These are phyloP conservation scores for Setipinna tenuifilis DNA, from an alignment of 2,797 vertebrate genomes.

Conservation along the genomic window DNA sequence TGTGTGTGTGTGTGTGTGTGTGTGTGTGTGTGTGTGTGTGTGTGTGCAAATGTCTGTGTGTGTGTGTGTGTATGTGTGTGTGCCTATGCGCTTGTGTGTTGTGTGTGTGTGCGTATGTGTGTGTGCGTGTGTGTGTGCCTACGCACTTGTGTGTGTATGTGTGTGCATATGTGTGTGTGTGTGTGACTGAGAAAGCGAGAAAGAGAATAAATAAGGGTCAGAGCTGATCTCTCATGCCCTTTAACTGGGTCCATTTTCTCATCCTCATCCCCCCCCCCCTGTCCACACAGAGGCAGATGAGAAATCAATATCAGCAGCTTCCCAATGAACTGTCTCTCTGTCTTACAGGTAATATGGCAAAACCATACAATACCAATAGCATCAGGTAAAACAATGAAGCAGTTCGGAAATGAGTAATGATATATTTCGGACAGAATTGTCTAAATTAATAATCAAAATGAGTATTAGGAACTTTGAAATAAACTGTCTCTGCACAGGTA, in stretches of 20 bases:
- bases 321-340: background rate
- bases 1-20: background rate
- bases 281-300: too few species aligned
- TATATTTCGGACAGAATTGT: too few species aligned
- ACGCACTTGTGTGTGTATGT: too few species aligned
- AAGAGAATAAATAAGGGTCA: background rate
- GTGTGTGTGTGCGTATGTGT: background rate
- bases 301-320: too few species aligned
- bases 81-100: constrained; percentile 1
- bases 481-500: background rate
- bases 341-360: too few species aligned
- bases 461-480: background rate
- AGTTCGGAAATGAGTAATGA: too few species aligned
- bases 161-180: too few species aligned
- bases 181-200: background rate
- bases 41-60: background rate
- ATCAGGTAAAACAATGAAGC: too few species aligned
- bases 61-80: background rate
- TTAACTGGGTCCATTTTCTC: too few species aligned
- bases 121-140: too few species aligned
- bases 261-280: too few species aligned
- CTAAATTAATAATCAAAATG: background rate
- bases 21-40: background rate
- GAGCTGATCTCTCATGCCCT: background rate
- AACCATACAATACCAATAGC: too few species aligned